Base-by-base conservation (phyloP, 2,797 vertebrate species). In the Gymnoscopelus braueri region DNA sequence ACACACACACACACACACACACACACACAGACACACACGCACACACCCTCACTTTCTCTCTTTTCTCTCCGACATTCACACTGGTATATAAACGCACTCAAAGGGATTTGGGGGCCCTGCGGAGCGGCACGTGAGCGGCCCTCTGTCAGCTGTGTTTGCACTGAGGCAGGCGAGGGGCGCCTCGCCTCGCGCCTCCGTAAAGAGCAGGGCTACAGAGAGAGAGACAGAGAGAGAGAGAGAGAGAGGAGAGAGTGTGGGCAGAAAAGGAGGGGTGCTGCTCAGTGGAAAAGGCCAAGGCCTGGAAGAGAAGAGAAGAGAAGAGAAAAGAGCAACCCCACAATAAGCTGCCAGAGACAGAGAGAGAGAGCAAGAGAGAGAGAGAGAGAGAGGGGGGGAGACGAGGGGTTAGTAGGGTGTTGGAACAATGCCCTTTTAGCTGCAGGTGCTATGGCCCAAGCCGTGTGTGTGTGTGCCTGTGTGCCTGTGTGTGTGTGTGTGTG, bases 91-190 rank as follows among this genome's bases (percentile, higher is more conserved):
- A 65, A 59, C 84, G 78, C 87, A 84, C 85, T 84, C 84, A 80
- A 87, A 83, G 77, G 89, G 87, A 84, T 90, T 85, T 88, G 76
- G 86, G 79, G 88, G 90, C 87, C 91, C 91, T 90, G 84, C 44
- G 56, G 90, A 85, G 84, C 75, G 87, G 96, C 97, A 98, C 97
- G 96, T 95, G 97, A 97, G 94, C 85, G 59, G 85, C 75, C 92
- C 93, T 94, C 94, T 93, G 94, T 98, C 97, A 98, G 97, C 97
- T 98, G 97, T 98, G 95, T 99, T 99, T 97, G 95, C 93, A 93
- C 92, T 94, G 92, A 92, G 89, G 92, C 93, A 95, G 89, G 91
- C 88, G 92, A 93, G 92, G 90, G 89, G 90, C 87, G 32, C 32
- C 32, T 79, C n/a, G 14, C 89, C 90, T 79, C 63, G 82, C 74